Percentiles rank a stretch among this genome's conserved stretches.
These are phyloP conservation scores for Tympanoctomys barrerae DNA, from an alignment of 2,797 vertebrate genomes.

Conservation along the genomic window DNA sequence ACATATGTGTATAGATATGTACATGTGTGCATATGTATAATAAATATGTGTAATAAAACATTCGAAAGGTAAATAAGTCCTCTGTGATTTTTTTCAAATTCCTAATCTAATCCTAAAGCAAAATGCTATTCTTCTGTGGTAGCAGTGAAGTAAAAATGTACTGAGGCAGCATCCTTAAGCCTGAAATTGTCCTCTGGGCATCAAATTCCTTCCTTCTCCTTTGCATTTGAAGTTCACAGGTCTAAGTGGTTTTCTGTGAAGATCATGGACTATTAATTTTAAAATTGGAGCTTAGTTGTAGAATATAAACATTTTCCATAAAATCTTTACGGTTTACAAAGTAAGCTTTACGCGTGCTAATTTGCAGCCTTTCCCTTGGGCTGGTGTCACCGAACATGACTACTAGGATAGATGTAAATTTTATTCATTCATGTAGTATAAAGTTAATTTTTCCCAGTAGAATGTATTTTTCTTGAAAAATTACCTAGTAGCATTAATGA, in stretches of 20 bases:
- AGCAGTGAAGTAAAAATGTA: background rate
- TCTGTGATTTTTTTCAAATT: background rate
- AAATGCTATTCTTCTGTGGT: background rate
- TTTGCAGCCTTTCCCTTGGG: background rate
- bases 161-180: background rate
- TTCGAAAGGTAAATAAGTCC: background rate
- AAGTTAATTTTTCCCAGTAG: background rate
- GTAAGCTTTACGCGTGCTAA: background rate
- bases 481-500: background rate
- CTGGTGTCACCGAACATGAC: background rate
- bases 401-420: constrained; percentile 28
- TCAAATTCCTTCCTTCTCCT: background rate
- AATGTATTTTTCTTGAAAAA: background rate
- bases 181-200: fast-evolving
- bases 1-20: background rate
- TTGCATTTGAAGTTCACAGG: background rate
- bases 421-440: background rate
- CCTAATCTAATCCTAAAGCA: background rate
- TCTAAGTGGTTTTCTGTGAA: background rate
- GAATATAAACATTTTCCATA: constrained; percentile 54
- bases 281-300: background rate
- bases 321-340: constrained; percentile 48
- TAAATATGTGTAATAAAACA: background rate
- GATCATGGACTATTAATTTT: background rate
- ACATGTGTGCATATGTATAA: background rate